Evolutionary conservation across 2,888 invertebrate genomes (phyloP), one percentile per base, ranked within the genome.

Genomic region (Hirtodrosophila confusa): DNA sequence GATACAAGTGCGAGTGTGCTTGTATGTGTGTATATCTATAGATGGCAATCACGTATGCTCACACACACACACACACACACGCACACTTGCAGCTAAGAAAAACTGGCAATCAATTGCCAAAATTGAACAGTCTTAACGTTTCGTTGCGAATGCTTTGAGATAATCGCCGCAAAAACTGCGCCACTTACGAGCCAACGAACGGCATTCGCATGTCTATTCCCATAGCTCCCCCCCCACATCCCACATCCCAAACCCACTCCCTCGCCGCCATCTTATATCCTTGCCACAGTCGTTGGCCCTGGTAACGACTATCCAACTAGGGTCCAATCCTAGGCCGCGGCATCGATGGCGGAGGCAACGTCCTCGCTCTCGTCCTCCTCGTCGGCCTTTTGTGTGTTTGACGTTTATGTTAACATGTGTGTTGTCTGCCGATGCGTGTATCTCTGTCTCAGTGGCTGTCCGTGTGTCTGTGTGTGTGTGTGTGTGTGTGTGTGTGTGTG

Each of bases 341-440:
- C 54, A 40, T 55, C 75, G 58, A 48, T 58, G 54, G 43, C 50
- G 54, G 67, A 27, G 31, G 17, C 35, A 10, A 8, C 50, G 8
- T 12, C 6, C 11, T 23, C 5, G 17, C 2, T 17, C 17, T 24
- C 40, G 29, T 27, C 17, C 17, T 17, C 17, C 17, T 17, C 2
- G 17, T 31, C 71, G 75, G 62, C 86, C 82, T 82, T 75, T 87
- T 82, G 82, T 88, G 82, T 86, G 80, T 83, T 86, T 84, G 87
- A 84, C 84, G 86, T 86, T 84, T 86, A 88, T 84, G 86, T 88
- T 86, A 86, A 84, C 84, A 84, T 84, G 84, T 88, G 77, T 86
- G 84, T 80, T 85, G 75, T 82, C 72, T 75, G 82, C 48, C 69
- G 66, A 71, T 69, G 83, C 76, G 83, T 85, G 86, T 69, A 67